Evolutionary conservation across 2,113 vertebrate species (phyloP), one percentile per base, ranked within the genome.

Genomic region (Hymenochirus boettgeri): DNA sequence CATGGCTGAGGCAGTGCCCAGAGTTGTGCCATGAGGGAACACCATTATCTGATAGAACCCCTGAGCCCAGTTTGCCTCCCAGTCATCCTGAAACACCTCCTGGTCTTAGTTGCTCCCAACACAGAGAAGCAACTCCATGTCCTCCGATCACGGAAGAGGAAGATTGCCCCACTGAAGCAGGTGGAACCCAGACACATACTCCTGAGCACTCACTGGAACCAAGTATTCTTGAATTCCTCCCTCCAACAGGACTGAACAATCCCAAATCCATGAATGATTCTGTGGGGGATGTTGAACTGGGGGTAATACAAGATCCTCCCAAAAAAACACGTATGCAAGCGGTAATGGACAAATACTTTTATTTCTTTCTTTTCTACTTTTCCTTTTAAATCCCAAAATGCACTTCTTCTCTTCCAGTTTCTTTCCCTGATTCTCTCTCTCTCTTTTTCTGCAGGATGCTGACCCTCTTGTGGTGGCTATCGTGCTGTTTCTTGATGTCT

Each of bases 401-500:
- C 29, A 25, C 15, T 65, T 24, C 9, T 18, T 13, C 22, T 39
- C 18, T 25, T 26, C 33, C 22, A 26, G 15, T 50, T 13, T 52
- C 55, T 39, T 13, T 27, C 8, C 22, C 57, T 69, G 56, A 60
- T 59, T 7, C 22, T 53, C 53, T n/a, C 29, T 29, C 23, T 64
- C 57, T 53, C 50, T 54, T 69, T 35, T 69, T 48, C 31, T 53
- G 25, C 65, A 69, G 65, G 65, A 69, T 69, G 65, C 57, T 69
- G 65, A 69, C 57, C 65, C 65, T 69, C 46, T 69, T 60, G 65
- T 69, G 65, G 65, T 69, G 57, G 65, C 65, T 69, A 42, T 45
- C 65, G 65, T 69, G 65, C 57, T 69, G 65, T 69, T 69, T 53
- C 57, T 69, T 27, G 65, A 69, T 60, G 56, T 69, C 50, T 69